Percentiles rank a stretch among this genome's conserved stretches.
Evolutionary conservation across 2,797 vertebrate genomes (phyloP).

Genomic region (Enteromius mattozi): DNA sequence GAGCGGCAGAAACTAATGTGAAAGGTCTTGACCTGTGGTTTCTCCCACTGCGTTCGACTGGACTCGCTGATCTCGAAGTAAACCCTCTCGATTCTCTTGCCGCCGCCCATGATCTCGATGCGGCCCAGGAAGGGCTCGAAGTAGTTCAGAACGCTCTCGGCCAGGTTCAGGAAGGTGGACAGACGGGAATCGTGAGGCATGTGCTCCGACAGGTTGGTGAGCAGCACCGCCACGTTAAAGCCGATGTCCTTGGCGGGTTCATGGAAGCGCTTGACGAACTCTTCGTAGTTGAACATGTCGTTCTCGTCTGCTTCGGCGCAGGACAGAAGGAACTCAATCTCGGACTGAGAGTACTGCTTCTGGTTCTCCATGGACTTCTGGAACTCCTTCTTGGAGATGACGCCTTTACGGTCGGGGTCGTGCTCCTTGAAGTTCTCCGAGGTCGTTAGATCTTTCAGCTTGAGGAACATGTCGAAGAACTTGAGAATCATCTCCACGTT

Average conservation of each 20-base stretch:
- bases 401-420: slow-evolving; percentile 92
- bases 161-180: slow-evolving; percentile 88
- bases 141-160: slow-evolving; percentile 96
- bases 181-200: slow-evolving; percentile 96
- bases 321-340: slow-evolving; percentile 96
- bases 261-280: slow-evolving; percentile 95
- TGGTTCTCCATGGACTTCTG: slow-evolving; percentile 99
- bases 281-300: slow-evolving; percentile 95
- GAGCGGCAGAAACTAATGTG: no score
- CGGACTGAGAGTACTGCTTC: slow-evolving; percentile 94
- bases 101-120: slow-evolving; percentile 98
- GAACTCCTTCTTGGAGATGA: slow-evolving; percentile 98
- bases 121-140: slow-evolving; percentile 95
- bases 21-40: slow-evolving; percentile 87
- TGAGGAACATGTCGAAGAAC: slow-evolving; percentile 99
- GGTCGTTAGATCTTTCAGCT: slow-evolving; percentile 95
- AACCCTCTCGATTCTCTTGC: slow-evolving; percentile 96
- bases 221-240: slow-evolving; percentile 94
- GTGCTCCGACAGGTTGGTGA: slow-evolving; percentile 97
- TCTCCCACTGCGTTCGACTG: slow-evolving; percentile 98
- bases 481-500: slow-evolving; percentile 99
- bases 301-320: slow-evolving; percentile 97
- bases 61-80: slow-evolving; percentile 99
- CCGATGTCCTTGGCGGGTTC: slow-evolving; percentile 98
- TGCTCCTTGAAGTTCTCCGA: slow-evolving; percentile 96